Evolutionary conservation across 2,888 invertebrate genomes (phyloP).

Genomic region (Oxycera nigricornis): DNA sequence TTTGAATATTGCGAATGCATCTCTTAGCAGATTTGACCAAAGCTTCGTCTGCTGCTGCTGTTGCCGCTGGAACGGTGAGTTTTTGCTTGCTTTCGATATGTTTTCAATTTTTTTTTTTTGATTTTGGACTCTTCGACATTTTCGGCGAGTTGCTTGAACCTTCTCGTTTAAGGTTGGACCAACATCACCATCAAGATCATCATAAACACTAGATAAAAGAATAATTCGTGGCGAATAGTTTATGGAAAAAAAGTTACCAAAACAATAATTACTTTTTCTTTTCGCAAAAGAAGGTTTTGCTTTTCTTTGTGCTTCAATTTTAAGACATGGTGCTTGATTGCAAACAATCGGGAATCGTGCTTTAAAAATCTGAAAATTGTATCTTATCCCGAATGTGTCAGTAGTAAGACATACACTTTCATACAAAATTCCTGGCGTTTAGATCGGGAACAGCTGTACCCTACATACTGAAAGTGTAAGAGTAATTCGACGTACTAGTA

Average conservation of each 20-base stretch:
- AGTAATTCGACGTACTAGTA: no score
- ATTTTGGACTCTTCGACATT: not conserved
- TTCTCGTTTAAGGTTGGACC: slow-evolving; percentile 10
- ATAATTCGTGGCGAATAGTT: slow-evolving; percentile 2
- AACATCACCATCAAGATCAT: not conserved
- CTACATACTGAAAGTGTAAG: no score
- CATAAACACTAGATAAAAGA: not conserved
- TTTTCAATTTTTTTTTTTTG: not conserved
- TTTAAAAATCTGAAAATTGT: slow-evolving; percentile 6
- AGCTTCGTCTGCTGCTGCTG: slow-evolving; percentile 28
- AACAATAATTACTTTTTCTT: slow-evolving; percentile 17
- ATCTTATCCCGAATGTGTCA: no score
- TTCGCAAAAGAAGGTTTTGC: not conserved
- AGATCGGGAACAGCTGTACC: no score
- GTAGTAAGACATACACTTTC: no score
- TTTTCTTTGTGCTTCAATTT: no score
- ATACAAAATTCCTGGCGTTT: no score
- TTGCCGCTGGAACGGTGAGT: slow-evolving; percentile 33
- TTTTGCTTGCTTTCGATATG: slow-evolving; percentile 12
- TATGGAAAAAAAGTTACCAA: not conserved
- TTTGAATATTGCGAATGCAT: slow-evolving; percentile 43
- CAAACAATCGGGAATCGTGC: not conserved
- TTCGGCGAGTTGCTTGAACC: slow-evolving; percentile 31
- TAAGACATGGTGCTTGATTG: not conserved
- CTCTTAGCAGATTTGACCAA: slow-evolving; percentile 44